These are phyloP conservation scores for Drosophila meridionalis DNA, from an alignment of 2,888 invertebrate species.

Conservation along the genomic window DNA sequence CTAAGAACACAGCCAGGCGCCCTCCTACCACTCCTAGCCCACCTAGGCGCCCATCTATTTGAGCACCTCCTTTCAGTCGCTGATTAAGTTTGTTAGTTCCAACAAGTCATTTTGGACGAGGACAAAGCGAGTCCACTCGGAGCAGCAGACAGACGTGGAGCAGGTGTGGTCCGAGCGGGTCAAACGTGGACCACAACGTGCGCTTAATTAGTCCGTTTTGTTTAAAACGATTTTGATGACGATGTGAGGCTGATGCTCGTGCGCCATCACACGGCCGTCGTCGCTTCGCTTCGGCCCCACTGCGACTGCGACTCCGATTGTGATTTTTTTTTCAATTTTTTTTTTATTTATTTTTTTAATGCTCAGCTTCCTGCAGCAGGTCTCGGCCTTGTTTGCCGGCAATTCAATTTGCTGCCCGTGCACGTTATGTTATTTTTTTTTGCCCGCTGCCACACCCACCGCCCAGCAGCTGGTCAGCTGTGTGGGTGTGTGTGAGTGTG, in stretches of 20 bases:
- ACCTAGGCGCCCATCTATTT: neutral
- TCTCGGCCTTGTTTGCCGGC: constrained; percentile 59
- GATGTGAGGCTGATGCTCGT: constrained; percentile 57
- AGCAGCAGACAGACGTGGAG: neutral
- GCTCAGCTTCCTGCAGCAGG: constrained; percentile 48
- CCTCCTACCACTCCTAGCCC: too few species aligned
- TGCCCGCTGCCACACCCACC: neutral
- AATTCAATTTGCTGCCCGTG: constrained; percentile 70
- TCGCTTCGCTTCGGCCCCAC: constrained; percentile 6
- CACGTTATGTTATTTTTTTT: constrained; percentile 31
- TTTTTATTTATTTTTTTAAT: constrained; percentile 38
- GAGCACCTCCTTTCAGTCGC: neutral
- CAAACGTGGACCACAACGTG: constrained; percentile 47
- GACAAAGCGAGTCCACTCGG: neutral
- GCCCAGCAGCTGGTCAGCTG: constrained; percentile 3
- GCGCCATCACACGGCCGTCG: constrained; percentile 7
- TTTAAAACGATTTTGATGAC: constrained; percentile 75
- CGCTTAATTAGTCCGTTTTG: constrained; percentile 79
- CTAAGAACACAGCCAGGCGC: neutral
- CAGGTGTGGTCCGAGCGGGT: constrained; percentile 6
- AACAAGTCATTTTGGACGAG: constrained; percentile 2
- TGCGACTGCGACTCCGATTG: constrained; percentile 3
- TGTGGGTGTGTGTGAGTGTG: constrained; percentile 70
- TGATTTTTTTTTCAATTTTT: constrained; percentile 40
- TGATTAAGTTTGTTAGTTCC: constrained; percentile 4